Evolutionary conservation across 2,888 invertebrate species (phyloP).

Genomic region (Oscheius sp.): DNA sequence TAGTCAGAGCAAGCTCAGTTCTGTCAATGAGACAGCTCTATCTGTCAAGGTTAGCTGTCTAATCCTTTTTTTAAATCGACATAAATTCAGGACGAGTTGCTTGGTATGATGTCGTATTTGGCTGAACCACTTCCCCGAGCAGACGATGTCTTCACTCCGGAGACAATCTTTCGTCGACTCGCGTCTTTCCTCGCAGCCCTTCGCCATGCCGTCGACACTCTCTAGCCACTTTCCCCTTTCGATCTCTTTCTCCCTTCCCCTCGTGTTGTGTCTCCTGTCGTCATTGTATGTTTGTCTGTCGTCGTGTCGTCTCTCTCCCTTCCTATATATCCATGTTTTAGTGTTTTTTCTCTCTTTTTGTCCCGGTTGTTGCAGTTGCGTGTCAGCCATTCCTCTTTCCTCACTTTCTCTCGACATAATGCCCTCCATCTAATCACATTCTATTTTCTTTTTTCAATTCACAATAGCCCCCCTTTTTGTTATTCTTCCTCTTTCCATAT

Average conservation of each 20-base stretch:
- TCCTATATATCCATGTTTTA: constrained; percentile 16
- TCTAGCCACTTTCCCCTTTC: constrained; percentile 22
- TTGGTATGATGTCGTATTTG: constrained; percentile 22
- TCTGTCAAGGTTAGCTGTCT: constrained; percentile 16
- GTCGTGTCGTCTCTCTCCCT: no score
- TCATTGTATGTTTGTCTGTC: not conserved
- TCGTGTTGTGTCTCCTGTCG: constrained; percentile 9
- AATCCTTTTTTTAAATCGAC: not conserved
- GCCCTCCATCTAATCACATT: no score
- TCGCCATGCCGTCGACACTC: constrained; percentile 12
- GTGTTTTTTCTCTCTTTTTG: not conserved
- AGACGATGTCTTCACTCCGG: constrained; percentile 22
- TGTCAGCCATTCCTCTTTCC: not conserved
- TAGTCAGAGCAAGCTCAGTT: constrained; percentile 19
- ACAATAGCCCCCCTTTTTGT: no score
- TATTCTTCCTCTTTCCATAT: no score
- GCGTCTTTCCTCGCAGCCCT: constrained; percentile 26
- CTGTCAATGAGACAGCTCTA: constrained; percentile 13
- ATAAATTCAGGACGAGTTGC: constrained; percentile 27
- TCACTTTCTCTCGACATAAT: no score
- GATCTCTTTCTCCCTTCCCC: not conserved
- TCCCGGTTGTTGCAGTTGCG: not conserved
- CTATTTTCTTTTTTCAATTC: no score
- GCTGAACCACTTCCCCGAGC: constrained; percentile 32
- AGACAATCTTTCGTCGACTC: constrained; percentile 20